Evolutionary conservation across 2,797 vertebrate genomes (phyloP).

Genomic region (Novumbra hubbsi): DNA sequence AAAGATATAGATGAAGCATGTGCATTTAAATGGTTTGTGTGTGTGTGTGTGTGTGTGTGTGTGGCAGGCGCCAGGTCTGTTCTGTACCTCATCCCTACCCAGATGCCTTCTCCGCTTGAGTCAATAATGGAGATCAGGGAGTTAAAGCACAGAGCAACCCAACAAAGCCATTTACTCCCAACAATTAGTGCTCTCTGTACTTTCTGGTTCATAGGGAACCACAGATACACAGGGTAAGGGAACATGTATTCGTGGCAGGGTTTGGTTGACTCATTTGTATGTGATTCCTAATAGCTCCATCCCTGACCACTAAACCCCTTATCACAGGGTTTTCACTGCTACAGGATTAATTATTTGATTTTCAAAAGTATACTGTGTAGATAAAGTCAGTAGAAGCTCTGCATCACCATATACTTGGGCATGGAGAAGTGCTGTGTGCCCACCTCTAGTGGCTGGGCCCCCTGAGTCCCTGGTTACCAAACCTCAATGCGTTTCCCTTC

Average conservation of each 20-base stretch:
- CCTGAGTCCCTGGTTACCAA: neutral
- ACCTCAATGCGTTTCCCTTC: neutral
- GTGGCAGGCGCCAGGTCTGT: neutral
- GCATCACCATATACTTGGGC: constrained; percentile 46
- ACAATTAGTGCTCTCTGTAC: constrained; percentile 67
- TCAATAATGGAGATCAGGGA: constrained; percentile 65
- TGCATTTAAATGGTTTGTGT: neutral
- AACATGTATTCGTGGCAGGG: constrained; percentile 58
- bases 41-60: neutral
- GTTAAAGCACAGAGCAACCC: constrained; percentile 65
- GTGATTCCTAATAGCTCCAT: constrained; percentile 63
- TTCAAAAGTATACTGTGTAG: constrained; percentile 67
- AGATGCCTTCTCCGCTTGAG: constrained; percentile 56
- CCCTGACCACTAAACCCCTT: constrained; percentile 65
- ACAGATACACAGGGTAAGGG: constrained; percentile 58
- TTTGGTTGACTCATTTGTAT: constrained; percentile 28
- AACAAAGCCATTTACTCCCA: constrained; percentile 68
- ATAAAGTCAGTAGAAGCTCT: constrained; percentile 61
- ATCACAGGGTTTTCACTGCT: constrained; percentile 54
- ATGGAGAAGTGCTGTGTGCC: neutral
- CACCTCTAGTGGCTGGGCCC: neutral
- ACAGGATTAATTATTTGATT: constrained; percentile 66
- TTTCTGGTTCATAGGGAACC: constrained; percentile 64
- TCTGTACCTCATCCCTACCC: constrained; percentile 43
- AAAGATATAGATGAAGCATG: neutral